A percentile compares a stretch with the other conserved stretches of the same genome.
Evolutionary conservation across 2,113 vertebrate species (phyloP).

Genomic region (Paradisaea rubra): DNA sequence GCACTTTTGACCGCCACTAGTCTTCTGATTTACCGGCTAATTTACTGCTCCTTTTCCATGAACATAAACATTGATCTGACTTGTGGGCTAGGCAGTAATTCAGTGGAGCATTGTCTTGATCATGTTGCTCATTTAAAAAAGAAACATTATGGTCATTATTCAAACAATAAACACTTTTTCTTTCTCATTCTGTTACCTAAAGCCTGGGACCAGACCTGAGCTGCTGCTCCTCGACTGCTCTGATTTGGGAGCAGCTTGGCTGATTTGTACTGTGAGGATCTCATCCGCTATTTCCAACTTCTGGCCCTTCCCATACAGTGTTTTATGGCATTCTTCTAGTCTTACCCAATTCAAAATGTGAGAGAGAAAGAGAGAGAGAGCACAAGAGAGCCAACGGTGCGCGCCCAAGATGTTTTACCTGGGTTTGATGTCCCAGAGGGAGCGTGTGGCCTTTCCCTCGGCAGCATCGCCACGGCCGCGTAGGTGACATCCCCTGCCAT

Average conservation of each 20-base stretch:
- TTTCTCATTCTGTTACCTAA: not conserved
- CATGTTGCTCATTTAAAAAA: not conserved
- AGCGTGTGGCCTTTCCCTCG: not conserved
- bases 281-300: not conserved
- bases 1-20: not conserved
- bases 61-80: not conserved
- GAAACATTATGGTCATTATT: not conserved
- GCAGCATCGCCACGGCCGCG: not conserved
- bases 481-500: conserved; percentile 37
- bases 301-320: not conserved
- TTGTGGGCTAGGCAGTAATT: not conserved
- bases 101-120: not conserved
- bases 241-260: not conserved
- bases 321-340: not conserved
- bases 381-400: not conserved
- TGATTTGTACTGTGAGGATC: not conserved
- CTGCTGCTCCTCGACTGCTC: not conserved
- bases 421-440: not conserved
- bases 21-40: not conserved
- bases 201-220: not conserved
- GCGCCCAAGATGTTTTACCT: not conserved
- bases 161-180: not conserved
- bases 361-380: not conserved
- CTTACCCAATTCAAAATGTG: not conserved
- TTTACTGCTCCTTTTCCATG: not conserved